Percentiles rank a stretch among this genome's conserved stretches.
Conservation (phyloP, 92 coral and sea anemone species). For the Actinostola sp. region DNA sequence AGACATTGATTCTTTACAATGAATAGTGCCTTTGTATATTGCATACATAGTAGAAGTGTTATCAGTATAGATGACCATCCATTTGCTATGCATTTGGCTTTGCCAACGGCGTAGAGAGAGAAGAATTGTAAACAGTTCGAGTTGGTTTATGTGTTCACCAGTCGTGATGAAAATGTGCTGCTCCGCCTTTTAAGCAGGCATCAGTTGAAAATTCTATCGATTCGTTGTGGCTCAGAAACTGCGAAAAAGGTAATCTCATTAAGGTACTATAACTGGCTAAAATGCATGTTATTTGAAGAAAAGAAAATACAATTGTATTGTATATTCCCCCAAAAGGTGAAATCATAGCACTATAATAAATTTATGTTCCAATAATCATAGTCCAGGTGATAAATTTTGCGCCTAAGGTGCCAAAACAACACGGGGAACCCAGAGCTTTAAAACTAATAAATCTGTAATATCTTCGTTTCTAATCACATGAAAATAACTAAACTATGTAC, state of each 20-base stretch:
- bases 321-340: too few relatives aligned
- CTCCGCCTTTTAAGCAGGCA: slow-evolving; percentile 34
- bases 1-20: slow-evolving; percentile 11
- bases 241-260: slow-evolving; percentile 17
- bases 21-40: slow-evolving; percentile 42
- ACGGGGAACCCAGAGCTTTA: too few relatives aligned
- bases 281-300: too few relatives aligned
- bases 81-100: background rate
- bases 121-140: slow-evolving; percentile 30
- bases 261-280: too few relatives aligned
- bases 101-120: slow-evolving; percentile 24
- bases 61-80: slow-evolving; percentile 34
- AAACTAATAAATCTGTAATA: too few relatives aligned
- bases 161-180: slow-evolving; percentile 25
- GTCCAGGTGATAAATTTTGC: too few relatives aligned
- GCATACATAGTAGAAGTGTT: slow-evolving; percentile 20
- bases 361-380: too few relatives aligned
- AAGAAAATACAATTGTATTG: too few relatives aligned
- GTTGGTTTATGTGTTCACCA: slow-evolving; percentile 41
- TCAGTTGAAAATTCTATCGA: slow-evolving; percentile 32
- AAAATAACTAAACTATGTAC: too few relatives aligned
- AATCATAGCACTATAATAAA: too few relatives aligned
- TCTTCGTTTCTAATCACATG: too few relatives aligned
- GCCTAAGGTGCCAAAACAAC: too few relatives aligned
- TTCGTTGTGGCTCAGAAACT: slow-evolving; percentile 21